Conservation (phyloP, 2,797 vertebrate genomes). For the Phaenicophaeus curvirostris region DNA sequence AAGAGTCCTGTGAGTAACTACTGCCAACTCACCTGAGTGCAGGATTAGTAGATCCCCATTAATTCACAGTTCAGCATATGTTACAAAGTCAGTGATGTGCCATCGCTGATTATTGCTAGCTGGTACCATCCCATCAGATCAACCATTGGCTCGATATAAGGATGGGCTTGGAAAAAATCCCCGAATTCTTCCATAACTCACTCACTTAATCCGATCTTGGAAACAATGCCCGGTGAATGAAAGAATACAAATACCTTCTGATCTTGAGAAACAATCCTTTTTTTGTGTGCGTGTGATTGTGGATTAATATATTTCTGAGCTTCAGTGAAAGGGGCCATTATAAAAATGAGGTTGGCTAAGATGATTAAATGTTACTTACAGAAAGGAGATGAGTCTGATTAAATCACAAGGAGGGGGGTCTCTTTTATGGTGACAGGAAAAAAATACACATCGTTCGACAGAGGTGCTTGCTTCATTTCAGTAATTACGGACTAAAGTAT, state of each 20-base stretch:
- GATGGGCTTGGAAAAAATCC: not conserved
- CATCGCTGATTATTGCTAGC: not conserved
- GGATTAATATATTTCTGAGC: conserved; percentile 60
- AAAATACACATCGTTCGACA: conserved; percentile 4
- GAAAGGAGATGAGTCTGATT: conserved; percentile 75
- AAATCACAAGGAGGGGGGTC: conserved; percentile 34
- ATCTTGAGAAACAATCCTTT: conserved; percentile 5
- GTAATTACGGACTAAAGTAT: conserved; percentile 75
- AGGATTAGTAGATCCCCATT: not conserved
- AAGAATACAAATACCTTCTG: not conserved
- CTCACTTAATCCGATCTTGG: conserved; percentile 10
- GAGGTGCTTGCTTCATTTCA: conserved; percentile 56
- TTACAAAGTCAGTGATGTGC: rapidly evolving
- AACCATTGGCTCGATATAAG: not conserved
- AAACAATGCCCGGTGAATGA: conserved; percentile 51
- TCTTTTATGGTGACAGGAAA: conserved; percentile 33
- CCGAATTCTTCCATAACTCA: not conserved
- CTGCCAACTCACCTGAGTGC: not conserved
- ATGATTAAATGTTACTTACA: conserved; percentile 89
- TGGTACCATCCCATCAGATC: not conserved
- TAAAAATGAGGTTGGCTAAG: conserved; percentile 80
- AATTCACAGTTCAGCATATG: rapidly evolving
- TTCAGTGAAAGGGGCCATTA: conserved; percentile 67
- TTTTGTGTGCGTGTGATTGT: not conserved
- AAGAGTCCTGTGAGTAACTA: not conserved